phyloP scores from a whole-genome alignment of 1,140 invertebrate genomes.

The Euura lappo region DNA sequence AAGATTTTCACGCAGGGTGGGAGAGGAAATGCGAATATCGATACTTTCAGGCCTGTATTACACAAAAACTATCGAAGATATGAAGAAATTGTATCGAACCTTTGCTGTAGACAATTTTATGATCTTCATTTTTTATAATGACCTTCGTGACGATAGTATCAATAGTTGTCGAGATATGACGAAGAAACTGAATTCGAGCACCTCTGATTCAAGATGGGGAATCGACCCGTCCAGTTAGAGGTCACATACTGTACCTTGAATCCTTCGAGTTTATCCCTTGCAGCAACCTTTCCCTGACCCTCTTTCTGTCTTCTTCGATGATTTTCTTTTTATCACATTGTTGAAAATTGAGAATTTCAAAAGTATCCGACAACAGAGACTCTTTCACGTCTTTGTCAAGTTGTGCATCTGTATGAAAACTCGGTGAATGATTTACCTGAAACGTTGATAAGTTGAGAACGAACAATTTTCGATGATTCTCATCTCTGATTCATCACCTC shows the following conservation, averaged over 20 bases:
- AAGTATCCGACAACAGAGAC: constrained; percentile 79
- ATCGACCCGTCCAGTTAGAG: no score
- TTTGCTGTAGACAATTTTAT: no score
- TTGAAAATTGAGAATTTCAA: constrained; percentile 82
- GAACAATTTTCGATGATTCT: not conserved
- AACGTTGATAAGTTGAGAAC: not conserved
- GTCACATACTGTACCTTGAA: constrained; percentile 24
- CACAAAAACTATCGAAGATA: no score
- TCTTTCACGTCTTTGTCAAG: constrained; percentile 87
- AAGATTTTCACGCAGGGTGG: no score
- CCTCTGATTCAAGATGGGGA: no score
- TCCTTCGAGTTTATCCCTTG: constrained; percentile 61
- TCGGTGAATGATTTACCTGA: constrained; percentile 88
- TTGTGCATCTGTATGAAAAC: constrained; percentile 85
- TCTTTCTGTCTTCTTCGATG: constrained; percentile 73
- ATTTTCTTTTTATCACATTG: constrained; percentile 78
- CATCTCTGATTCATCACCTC: constrained; percentile 65
- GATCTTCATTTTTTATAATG: no score
- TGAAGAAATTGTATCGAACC: no score
- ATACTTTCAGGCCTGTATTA: no score
- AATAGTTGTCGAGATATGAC: no score
- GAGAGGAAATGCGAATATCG: no score
- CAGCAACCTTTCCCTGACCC: constrained; percentile 70
- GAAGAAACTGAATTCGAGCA: no score
- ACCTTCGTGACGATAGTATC: no score